These are phyloP conservation scores for Ataeniobius toweri DNA, from an alignment of 2,797 vertebrate species.

Conservation along the genomic window DNA sequence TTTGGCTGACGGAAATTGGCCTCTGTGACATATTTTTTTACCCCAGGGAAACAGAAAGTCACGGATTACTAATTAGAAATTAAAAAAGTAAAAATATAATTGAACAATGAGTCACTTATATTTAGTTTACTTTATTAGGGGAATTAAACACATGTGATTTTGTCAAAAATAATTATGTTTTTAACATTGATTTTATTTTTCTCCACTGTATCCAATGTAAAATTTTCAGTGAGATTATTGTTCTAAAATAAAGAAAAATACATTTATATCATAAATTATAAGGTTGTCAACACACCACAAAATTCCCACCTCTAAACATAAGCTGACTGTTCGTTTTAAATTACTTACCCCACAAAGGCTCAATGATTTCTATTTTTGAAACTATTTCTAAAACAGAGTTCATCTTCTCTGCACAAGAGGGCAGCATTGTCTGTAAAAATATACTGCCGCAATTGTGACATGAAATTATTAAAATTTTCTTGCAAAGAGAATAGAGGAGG, in stretches of 20 bases:
- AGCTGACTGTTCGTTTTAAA: neutral
- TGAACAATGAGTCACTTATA: neutral
- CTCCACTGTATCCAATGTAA: neutral
- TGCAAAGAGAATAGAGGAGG: neutral
- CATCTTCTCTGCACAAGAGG: constrained; percentile 57
- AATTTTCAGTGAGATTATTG: neutral
- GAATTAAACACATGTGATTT: neutral
- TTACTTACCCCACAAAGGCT: neutral
- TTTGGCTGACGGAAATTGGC: neutral
- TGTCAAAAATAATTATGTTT: neutral
- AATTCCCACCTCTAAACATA: neutral
- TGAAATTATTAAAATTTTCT: neutral
- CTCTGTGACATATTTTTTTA: neutral
- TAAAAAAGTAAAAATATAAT: no score
- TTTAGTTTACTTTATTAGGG: neutral
- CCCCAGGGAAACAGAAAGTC: neutral
- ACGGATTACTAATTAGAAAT: neutral
- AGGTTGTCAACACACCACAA: neutral
- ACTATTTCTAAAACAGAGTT: neutral
- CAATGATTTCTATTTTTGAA: neutral
- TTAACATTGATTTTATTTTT: neutral
- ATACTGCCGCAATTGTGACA: neutral
- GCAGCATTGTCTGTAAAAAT: constrained; percentile 52
- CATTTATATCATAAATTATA: neutral
- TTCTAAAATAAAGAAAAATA: neutral